phyloP scores from a whole-genome alignment of 2,797 vertebrate genomes.

The Mareca strepera region DNA sequence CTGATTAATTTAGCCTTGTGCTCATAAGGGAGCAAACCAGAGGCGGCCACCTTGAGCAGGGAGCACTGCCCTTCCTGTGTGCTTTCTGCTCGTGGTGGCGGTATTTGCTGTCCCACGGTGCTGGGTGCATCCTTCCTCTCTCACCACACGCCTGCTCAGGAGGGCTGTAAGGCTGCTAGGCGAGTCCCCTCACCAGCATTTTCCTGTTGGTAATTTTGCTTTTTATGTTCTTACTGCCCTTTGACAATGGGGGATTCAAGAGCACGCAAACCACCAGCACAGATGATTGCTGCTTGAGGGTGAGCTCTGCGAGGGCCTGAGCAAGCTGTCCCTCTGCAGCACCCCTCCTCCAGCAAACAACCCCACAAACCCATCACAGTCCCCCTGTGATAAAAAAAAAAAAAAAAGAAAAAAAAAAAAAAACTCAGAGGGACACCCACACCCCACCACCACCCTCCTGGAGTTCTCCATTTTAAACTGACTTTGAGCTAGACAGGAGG shows the following conservation, averaged over 20 bases:
- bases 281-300: not conserved
- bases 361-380: not conserved
- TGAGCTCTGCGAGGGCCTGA: not conserved
- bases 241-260: not conserved
- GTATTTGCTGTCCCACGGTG: not conserved
- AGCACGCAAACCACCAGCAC: fast-evolving
- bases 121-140: not conserved
- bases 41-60: not conserved
- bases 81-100: not conserved
- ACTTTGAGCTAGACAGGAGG: not conserved
- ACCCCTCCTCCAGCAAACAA: fast-evolving
- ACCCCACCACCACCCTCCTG: too few species aligned
- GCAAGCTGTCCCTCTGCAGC: not conserved
- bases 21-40: not conserved
- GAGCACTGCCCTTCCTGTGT: fast-evolving
- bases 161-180: not conserved
- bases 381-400: not conserved
- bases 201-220: not conserved
- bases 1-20: not conserved
- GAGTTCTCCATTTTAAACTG: not conserved
- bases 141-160: fast-evolving
- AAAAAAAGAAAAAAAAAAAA: too few species aligned
- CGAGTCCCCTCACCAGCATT: not conserved
- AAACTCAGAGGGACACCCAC: too few species aligned
- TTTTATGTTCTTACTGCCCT: not conserved